Evolutionary conservation across 2,888 invertebrate genomes (phyloP).

Genomic region (Phorcus lineatus): DNA sequence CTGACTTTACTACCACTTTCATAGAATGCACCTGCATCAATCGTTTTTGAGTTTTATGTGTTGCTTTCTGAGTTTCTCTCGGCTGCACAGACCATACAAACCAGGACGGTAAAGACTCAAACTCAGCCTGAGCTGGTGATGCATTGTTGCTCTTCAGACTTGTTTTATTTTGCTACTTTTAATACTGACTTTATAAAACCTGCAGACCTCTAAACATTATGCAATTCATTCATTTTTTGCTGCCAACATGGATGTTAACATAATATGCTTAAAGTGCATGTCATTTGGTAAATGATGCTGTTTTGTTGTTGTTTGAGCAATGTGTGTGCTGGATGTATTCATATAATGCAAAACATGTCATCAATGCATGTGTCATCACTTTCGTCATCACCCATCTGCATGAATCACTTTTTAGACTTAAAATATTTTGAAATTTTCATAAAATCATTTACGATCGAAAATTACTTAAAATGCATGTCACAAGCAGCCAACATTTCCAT

Average conservation of each 20-base stretch:
- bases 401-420: background rate
- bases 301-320: background rate
- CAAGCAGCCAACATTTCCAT: background rate
- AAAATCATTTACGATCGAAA: too few relatives aligned
- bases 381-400: background rate
- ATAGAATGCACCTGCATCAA: background rate
- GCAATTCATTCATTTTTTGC: background rate
- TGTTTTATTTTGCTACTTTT: background rate
- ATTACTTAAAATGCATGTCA: too few relatives aligned
- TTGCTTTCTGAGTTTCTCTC: background rate
- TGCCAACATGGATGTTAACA: background rate
- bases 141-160: background rate
- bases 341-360: background rate
- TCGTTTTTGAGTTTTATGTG: background rate
- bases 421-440: too few relatives aligned
- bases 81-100: background rate
- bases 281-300: background rate
- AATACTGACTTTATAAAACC: background rate
- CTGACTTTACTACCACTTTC: background rate
- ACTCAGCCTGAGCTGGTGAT: background rate
- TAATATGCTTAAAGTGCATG: conserved; percentile 4
- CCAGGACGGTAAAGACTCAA: background rate
- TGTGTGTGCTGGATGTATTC: background rate
- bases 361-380: background rate
- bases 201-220: background rate